Conservation (phyloP, 2,888 invertebrate genomes). For the Pseudococcus longispinus region DNA sequence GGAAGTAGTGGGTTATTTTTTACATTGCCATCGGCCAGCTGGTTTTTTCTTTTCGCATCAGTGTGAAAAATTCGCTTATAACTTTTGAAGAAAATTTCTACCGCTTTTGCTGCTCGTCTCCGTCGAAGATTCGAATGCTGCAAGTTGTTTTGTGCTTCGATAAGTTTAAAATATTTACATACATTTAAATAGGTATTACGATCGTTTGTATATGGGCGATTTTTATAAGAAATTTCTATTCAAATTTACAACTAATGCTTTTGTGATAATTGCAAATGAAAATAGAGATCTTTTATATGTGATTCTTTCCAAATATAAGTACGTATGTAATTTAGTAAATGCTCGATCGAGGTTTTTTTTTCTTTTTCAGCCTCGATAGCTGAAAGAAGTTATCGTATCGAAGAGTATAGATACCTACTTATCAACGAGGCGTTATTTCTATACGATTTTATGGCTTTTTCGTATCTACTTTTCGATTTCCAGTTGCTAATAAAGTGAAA, state of each 20-base stretch:
- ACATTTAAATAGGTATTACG: too few species aligned
- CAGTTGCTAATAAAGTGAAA: too few species aligned
- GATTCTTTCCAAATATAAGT: conserved; percentile 3
- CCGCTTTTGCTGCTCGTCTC: not conserved
- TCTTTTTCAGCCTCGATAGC: too few species aligned
- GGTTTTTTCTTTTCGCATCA: not conserved
- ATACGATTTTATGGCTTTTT: not conserved
- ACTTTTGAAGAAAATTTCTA: not conserved
- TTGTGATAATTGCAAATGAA: conserved; percentile 9
- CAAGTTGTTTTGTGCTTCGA: not conserved
- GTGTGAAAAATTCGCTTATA: not conserved
- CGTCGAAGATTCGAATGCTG: not conserved
- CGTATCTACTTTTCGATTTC: too few species aligned
- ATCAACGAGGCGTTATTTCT: not conserved
- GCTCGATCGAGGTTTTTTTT: not conserved
- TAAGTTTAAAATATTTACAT: not conserved
- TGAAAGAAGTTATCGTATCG: not conserved
- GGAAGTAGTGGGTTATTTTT: not conserved
- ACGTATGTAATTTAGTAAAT: not conserved
- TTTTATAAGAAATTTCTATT: not conserved
- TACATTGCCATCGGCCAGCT: not conserved
- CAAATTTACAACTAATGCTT: not conserved
- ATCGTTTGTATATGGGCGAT: not conserved
- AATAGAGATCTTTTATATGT: conserved; percentile 1
- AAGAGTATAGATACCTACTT: too few species aligned